Base-by-base conservation (phyloP, 2,797 vertebrate species). In the Paedocypris micromegethes region DNA sequence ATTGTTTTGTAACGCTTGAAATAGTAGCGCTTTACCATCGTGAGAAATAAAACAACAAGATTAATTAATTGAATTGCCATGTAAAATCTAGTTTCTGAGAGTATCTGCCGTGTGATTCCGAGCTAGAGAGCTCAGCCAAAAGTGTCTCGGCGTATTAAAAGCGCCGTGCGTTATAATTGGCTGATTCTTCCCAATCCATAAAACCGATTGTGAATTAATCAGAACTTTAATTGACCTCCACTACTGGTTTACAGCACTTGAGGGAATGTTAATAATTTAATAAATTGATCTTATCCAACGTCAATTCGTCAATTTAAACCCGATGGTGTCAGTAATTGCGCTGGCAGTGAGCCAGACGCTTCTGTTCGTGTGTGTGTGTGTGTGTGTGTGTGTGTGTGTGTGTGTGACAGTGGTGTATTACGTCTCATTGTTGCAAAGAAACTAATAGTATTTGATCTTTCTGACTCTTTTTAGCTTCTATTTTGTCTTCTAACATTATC, bases 201-300 rank as follows among this genome's bases (percentile, higher is more conserved):
- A 65, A 65, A 40, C 43, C 45, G 52, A 55, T 64, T 63, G 61
- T 44, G 42, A 54, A 64, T 44, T 65, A 47, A 65, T 65, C 9
- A 9, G 47, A 65, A 68, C 52, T 58, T 23, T 9, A 60, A 53
- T 47, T 68, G 43, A 60, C 44, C 58, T 68, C n/a, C 37, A 46
- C 42, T 54, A 61, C 54, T 68, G 38, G 6, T 61, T 68, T 61
- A 47, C 44, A 41, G 42, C 2, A 9, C 23, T 61, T 60, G 50
- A 59, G 43, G 49, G 49, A n/a, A 47, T 41, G 50, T 23, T 60
- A 60, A 42, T 40, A 68, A 53, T 60, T 23, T 23, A 64, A 71
- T 50, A 57, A 58, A 57, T 60, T 53, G 47, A 60, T 48, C 49
- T 53, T 53, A 53, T 68, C 42, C 50, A 23, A 41, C 43, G 2